Conservation (phyloP, 2,888 invertebrate species). For the Creontiades dilutus region DNA sequence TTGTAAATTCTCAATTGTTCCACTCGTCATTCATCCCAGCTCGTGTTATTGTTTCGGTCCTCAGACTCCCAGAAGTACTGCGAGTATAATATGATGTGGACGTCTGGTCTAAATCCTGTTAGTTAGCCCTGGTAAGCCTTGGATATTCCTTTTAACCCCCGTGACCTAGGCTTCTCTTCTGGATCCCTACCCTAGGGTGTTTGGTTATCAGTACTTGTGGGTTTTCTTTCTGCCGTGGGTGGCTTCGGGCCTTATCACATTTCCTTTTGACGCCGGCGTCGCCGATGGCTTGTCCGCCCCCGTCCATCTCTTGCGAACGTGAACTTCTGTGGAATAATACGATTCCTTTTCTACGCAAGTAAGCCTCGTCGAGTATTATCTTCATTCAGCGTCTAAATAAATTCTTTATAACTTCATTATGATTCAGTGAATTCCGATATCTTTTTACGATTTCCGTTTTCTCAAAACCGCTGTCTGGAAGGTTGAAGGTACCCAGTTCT, state of each 20-base stretch:
- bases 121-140: constrained; percentile 9
- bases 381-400: too few species aligned
- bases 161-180: constrained; percentile 30
- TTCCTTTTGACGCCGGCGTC: neutral
- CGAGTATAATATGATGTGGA: neutral
- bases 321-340: neutral
- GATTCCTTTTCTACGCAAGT: too few species aligned
- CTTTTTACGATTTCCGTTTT: too few species aligned
- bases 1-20: too few species aligned
- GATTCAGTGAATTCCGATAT: too few species aligned
- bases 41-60: too few species aligned
- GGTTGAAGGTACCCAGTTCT: too few species aligned
- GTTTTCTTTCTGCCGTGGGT: constrained; percentile 32
- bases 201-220: constrained; percentile 52
- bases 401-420: too few species aligned
- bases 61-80: neutral
- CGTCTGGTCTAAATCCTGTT: constrained; percentile 19
- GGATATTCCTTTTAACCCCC: constrained; percentile 46
- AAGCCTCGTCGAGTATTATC: too few species aligned
- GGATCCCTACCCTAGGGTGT: constrained; percentile 14
- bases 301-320: neutral
- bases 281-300: neutral
- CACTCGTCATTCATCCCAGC: too few species aligned
- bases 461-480: too few species aligned
- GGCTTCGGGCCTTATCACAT: constrained; percentile 28